Base-by-base conservation (phyloP, 2,797 vertebrate genomes). In the Eulemur mongoz region DNA sequence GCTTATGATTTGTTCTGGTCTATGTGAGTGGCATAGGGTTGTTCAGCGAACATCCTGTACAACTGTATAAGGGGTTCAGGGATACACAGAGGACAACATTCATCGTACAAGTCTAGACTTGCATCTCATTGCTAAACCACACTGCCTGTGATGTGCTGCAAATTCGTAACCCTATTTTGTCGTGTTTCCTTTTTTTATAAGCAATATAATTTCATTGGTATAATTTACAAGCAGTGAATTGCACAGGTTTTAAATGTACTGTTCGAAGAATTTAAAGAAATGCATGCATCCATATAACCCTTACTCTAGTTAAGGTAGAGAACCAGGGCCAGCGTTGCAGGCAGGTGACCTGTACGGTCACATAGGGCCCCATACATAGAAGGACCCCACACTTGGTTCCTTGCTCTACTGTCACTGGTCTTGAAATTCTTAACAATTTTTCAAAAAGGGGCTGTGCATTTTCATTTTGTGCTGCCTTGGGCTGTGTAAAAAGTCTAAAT, bases 231-330 rank as follows among this genome's bases (percentile, higher is more conserved):
- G 30, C 14, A 48, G 27, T 38, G 35, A 50, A 25, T 40, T 3
- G 25, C 12, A n/a, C 45, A 32, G 14, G 50, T 57, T 67, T 93
- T 35, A 35, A 59, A 25, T 14, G 78, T 35, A 11, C 22, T 27
- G 2, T 35, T 94, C 38, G 32, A 0, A 52, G 59, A 45, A 2
- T 65, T 90, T 75, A 40, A 40, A 59, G 65, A 50, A 57, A 70
- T 2, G 4, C 32, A 0, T 27, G 9, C 0, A 12, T 35, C 12
- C 20, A 0, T 5, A 15, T 30, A 13, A 12, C 52, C 4, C 12
- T 20, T 0, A 15, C 5, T 3, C 59, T 25, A 61, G 30, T 23
- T 22, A 25, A 40, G 32, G 75, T 13, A 14, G 0, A 40, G 61
- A 72, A 6, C 32, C 35, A 10, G 75, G 32, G 12, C 52, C 14